Conservation (phyloP, 2,888 invertebrate genomes). For the Cephus sareptanus region DNA sequence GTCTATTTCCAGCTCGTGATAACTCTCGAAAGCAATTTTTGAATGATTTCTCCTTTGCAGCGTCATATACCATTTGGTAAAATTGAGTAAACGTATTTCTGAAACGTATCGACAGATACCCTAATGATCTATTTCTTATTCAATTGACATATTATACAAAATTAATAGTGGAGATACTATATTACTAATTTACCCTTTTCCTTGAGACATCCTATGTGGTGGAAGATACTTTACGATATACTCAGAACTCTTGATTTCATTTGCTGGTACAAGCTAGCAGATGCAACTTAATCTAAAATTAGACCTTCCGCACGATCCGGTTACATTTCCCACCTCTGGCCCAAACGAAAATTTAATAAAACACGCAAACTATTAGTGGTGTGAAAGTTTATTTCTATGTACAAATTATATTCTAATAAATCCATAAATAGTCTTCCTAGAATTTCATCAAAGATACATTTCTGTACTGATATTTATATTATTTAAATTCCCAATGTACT, state of each 20-base stretch:
- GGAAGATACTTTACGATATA: slow-evolving; percentile 7
- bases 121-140: background rate
- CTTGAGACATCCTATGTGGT: slow-evolving; percentile 2
- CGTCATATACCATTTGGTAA: slow-evolving; percentile 10
- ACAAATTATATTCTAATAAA: background rate
- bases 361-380: background rate
- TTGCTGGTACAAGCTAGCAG: background rate
- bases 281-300: slow-evolving; percentile 38
- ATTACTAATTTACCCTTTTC: slow-evolving; percentile 7
- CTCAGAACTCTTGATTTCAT: slow-evolving; percentile 8
- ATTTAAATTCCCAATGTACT: background rate
- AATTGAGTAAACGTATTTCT: slow-evolving; percentile 21
- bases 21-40: slow-evolving; percentile 31
- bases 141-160: background rate
- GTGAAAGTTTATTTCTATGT: background rate
- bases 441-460: background rate
- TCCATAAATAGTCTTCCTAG: background rate
- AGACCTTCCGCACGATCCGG: slow-evolving; percentile 22
- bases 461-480: background rate
- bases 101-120: background rate
- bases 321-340: background rate
- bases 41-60: slow-evolving; percentile 22
- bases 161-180: background rate
- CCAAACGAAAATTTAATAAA: background rate
- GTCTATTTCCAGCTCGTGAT: slow-evolving; percentile 41